phyloP scores from a whole-genome alignment of 2,113 vertebrate species.

The Thamnophis sirtalis region DNA sequence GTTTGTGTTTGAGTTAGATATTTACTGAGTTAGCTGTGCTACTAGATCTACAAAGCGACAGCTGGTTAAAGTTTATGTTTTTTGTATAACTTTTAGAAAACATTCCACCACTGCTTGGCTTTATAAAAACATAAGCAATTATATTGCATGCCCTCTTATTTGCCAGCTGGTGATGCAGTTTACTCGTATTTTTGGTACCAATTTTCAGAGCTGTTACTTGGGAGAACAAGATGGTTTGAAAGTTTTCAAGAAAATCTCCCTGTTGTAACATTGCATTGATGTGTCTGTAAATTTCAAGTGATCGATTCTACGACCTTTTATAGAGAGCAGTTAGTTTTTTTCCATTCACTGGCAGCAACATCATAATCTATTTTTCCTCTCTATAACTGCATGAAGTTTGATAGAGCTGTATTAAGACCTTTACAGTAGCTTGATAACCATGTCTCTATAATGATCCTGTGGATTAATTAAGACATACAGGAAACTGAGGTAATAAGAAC shows the following conservation, averaged over 20 bases:
- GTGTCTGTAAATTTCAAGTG: not conserved
- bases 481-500: not conserved
- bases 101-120: fast-evolving
- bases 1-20: not conserved
- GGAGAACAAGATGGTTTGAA: not conserved
- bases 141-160: not conserved
- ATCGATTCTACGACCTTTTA: not conserved
- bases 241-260: not conserved
- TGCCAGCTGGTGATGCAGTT: not conserved
- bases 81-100: not conserved
- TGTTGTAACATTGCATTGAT: not conserved
- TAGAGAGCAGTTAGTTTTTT: not conserved
- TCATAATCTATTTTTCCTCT: not conserved
- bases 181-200: not conserved
- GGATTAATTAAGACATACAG: not conserved
- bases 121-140: not conserved
- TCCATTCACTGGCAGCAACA: not conserved
- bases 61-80: not conserved
- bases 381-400: not conserved
- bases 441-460: not conserved
- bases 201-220: not conserved
- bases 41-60: not conserved
- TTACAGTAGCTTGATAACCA: not conserved
- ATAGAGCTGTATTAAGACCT: not conserved
- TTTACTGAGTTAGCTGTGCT: constrained; percentile 3